Evolutionary conservation across 2,113 vertebrate species (phyloP).

Genomic region (Sphaerodactylus townsendi): DNA sequence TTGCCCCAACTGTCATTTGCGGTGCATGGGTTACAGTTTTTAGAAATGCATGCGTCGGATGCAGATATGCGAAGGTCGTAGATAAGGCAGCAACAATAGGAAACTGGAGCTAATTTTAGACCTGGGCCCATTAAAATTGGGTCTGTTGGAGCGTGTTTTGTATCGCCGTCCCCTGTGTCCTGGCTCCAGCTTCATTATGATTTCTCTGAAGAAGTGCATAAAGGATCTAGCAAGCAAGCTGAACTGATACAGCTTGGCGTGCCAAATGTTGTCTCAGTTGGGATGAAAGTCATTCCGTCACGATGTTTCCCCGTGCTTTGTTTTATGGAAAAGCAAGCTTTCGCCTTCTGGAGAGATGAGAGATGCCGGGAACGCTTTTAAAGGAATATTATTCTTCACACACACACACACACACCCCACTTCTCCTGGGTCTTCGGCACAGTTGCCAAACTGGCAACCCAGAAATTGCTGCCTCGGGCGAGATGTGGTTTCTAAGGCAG

Average conservation of each 20-base stretch:
- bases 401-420: too few species aligned
- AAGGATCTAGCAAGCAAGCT: not conserved
- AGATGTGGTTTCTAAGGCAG: too few species aligned
- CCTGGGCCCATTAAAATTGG: not conserved
- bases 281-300: not conserved
- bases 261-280: not conserved
- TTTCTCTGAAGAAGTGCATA: not conserved
- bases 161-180: not conserved
- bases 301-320: not conserved
- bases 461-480: too few species aligned
- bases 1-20: not conserved
- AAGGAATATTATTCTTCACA: too few species aligned
- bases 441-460: too few species aligned
- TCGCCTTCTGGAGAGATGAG: too few species aligned
- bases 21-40: not conserved
- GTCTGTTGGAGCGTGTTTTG: not conserved
- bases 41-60: not conserved
- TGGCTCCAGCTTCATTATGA: not conserved
- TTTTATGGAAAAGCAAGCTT: too few species aligned
- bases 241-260: not conserved
- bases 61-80: rapidly evolving
- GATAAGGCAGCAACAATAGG: not conserved
- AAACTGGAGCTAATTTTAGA: not conserved
- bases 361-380: too few species aligned
- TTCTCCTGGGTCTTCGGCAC: too few species aligned